These are phyloP conservation scores for Hylaea fasciaria DNA, from an alignment of 2,888 invertebrate species.

Conservation along the genomic window DNA sequence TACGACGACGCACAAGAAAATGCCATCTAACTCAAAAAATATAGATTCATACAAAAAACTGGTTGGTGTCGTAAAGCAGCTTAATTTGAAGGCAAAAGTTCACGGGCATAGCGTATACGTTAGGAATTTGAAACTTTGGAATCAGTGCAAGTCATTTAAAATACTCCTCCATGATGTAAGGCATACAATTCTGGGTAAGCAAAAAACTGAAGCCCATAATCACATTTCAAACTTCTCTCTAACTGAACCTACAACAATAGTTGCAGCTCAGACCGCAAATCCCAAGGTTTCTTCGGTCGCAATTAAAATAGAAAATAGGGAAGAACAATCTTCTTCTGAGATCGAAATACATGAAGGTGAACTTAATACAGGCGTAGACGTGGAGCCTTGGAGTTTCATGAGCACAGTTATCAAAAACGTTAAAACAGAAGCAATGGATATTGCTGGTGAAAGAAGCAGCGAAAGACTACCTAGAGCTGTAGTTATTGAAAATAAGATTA, in stretches of 20 bases:
- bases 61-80: constrained; percentile 10
- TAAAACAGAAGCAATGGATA: too few species aligned
- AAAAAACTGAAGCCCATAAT: not conserved
- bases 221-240: not conserved
- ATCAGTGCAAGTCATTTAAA: constrained; percentile 30
- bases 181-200: not conserved
- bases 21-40: constrained; percentile 9
- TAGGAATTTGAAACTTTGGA: constrained; percentile 21
- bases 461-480: not conserved
- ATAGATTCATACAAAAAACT: constrained; percentile 23
- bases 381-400: too few species aligned
- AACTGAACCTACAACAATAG: not conserved
- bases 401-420: too few species aligned
- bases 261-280: too few species aligned
- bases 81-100: constrained; percentile 24
- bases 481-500: not conserved
- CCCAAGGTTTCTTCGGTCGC: too few species aligned
- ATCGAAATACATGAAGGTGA: not conserved
- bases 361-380: too few species aligned
- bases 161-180: constrained; percentile 29
- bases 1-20: constrained; percentile 1
- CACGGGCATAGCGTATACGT: not conserved
- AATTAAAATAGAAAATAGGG: not conserved
- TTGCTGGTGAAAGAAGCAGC: not conserved
- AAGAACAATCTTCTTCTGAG: not conserved